Base-by-base conservation (phyloP, 2,888 invertebrate genomes). In the Cybosia mesomella region DNA sequence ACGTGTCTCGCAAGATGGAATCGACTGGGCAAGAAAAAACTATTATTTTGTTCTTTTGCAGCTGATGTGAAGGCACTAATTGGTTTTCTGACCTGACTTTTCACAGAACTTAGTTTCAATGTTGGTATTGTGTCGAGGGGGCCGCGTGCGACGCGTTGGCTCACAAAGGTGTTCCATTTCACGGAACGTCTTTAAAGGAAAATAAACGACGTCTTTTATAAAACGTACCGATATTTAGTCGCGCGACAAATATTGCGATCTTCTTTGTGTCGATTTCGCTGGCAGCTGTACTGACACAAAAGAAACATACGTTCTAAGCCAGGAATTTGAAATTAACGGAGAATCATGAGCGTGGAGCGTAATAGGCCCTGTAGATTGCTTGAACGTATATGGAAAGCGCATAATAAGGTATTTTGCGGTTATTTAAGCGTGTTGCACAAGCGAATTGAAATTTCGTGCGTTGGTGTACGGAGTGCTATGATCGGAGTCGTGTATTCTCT, bases 401-500 rank as follows among this genome's bases (percentile, higher is more conserved):
- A 92, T 93, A 93, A 93, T 93, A 92, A 91, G 94, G 91, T 90
- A 93, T 94, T 93, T 94, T 95, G 94, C 92, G 94, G 94, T 94
- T 94, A 91, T 94, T 94, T 93, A 93, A 92, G 87, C 88, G 88
- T 84, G 87, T 92, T 93, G 92, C 92, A 90, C 91, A 92, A 92
- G 92, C 85, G 92, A 93, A 93, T 93, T 91, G 92, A 90, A 91
- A 92, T 91, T 92, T 93, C 93, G 94, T 93, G 93, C 91, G 90
- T 91, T 84, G 89, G 89, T 88, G 88, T 88, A 83, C 85, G 69
- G 84, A 77, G 84, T 83, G 83, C 87, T 89, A 87, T 88, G 90
- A 91, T 90, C 89, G 85, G 83, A 85, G 84, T 87, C 87, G 86
- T 89, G 88, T 89, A 86, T 83, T 83, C 81, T 82, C 76, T 82